Evolutionary conservation across 2,888 invertebrate genomes (phyloP), one percentile per base, ranked within the genome.

Genomic region (Theretra japonica): DNA sequence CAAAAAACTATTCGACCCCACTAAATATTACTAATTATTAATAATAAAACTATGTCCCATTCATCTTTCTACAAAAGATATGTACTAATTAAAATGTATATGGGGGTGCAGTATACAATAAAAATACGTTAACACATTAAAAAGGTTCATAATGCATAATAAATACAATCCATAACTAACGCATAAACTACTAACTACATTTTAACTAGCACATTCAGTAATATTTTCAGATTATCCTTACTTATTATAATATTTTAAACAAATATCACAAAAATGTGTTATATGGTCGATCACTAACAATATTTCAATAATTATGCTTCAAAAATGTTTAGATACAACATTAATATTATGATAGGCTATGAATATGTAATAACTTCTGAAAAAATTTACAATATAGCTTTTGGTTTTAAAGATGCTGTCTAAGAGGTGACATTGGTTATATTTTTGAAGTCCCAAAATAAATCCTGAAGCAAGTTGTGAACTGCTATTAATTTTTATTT

Each of bases 201-300:
- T 91, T 91, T 87, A 90, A 92, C 89, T 90, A 90, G 90, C 90
- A 92, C 90, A 91, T 90, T 88, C 86, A 83, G 90, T 91, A 91
- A 90, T 85, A 91, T 90, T 91, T 92, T 91, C 91, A 91, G 91
- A 92, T 91, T 88, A 53, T 65, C 65, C 48, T 65, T 65, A 0
- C 23, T 25, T 41, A 11, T 48, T 23, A 65, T 48, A 28, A 11
- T 7, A 28, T 30, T 30, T 19, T 0, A 58, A 11, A 19, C 30
- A 25, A 48, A 17, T 23, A 17, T 3, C 4, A 15, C 11, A 41
- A 48, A 65, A 48, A 48, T 23, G 41, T 15, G 41, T 48, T 23
- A 65, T 17, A 65, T 23, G 65, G 65, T 65, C 48, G 65, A 48
- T 11, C 23, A 65, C 23, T 41, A 23, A 23, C 41, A 48, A 48